A percentile compares a stretch with the other conserved stretches of the same genome.
Conservation (phyloP, 2,888 invertebrate genomes). For the Baccha elongata region DNA sequence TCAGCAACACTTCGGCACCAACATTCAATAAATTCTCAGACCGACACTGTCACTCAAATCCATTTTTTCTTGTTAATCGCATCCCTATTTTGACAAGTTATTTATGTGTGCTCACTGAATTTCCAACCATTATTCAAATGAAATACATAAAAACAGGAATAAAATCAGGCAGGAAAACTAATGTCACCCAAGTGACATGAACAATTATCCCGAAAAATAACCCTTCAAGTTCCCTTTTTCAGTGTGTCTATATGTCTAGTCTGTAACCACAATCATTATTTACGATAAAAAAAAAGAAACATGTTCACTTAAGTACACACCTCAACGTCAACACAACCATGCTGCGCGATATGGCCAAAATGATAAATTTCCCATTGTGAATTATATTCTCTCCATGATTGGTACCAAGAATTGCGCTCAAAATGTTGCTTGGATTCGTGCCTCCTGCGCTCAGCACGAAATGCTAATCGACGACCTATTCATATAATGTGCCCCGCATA, state of each 20-base stretch:
- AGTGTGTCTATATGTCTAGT: not conserved
- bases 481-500: conserved; percentile 73
- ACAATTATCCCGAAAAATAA: conserved; percentile 67
- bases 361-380: conserved; percentile 67
- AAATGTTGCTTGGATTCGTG: conserved; percentile 61
- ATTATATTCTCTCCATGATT: conserved; percentile 46
- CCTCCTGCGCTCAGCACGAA: conserved; percentile 68
- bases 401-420: conserved; percentile 71
- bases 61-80: conserved; percentile 47
- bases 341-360: conserved; percentile 59
- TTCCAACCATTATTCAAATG: conserved; percentile 54
- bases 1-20: no score
- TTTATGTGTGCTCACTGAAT: conserved; percentile 47
- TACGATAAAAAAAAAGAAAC: no score
- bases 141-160: conserved; percentile 51
- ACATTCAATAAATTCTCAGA: conserved; percentile 58
- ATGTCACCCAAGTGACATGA: conserved; percentile 64
- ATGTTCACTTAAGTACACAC: no score
- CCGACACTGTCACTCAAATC: conserved; percentile 45
- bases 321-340: not conserved
- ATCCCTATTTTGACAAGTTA: conserved; percentile 46
- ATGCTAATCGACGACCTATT: conserved; percentile 71
- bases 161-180: conserved; percentile 58
- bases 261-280: no score
- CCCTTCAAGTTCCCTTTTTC: conserved; percentile 51